Base-by-base conservation (phyloP, 2,888 invertebrate species). In the Saturnia japonica region DNA sequence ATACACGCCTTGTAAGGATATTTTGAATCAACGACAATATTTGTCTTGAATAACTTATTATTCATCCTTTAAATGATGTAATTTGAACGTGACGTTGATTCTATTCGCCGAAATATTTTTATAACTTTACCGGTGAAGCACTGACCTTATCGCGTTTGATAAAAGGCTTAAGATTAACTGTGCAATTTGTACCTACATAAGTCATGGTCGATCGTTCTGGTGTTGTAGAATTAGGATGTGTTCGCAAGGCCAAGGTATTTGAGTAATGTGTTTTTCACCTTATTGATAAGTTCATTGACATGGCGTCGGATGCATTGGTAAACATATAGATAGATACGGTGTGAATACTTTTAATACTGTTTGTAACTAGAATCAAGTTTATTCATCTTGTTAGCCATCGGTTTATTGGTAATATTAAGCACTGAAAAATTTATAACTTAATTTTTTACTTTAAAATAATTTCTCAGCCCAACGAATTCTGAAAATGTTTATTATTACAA, bases 131-230 rank as follows among this genome's bases (percentile, higher is more conserved):
- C 25, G 57, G 57, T 25, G 25, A 34, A n/a, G 64, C 19, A 34
- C 40, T 3, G 16, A 16, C n/a, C 8, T 64, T 64, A 64, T 64
- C 64, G 64, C 64, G 40, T 64, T 16, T 40, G 64, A 64, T 64
- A 64, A 64, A 64, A 40, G 64, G 64, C 64, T 64, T 64, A 64
- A 64, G 64, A 64, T 64, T 64, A 40, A 19, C 64, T 2, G 40
- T n/a, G 40, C 40, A 22, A 40, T 64, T 64, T 64, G 1, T 64
- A 64, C 40, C 64, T 40, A 64, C 19, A 64, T 64, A 12, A 57
- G 25, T 57, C 57, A 57, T 57, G 25, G 25, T 57, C 57, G 57
- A 57, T 57, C 25, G 57, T 25, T 19, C 57, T 25, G 57, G 12
- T 57, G 3, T 25, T n/a, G 12, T 11, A 12, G 57, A 57, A 57